A percentile compares a stretch with the other conserved stretches of the same genome.
Evolutionary conservation across 1,140 invertebrate species (phyloP).

Genomic region (Mylabris phalerata): DNA sequence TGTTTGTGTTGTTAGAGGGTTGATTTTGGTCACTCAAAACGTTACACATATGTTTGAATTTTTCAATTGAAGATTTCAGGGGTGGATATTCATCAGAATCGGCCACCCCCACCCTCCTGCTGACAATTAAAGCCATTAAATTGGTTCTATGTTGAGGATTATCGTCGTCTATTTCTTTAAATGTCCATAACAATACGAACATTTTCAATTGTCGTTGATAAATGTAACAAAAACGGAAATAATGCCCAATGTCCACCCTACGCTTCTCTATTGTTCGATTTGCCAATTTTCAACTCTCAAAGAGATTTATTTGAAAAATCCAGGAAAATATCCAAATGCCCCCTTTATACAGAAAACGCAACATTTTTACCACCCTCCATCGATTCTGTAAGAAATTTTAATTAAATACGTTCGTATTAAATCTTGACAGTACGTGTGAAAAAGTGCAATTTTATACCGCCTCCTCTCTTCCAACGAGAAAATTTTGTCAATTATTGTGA

Average conservation of each 20-base stretch:
- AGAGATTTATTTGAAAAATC: no score
- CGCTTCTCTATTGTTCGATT: slow-evolving; percentile 18
- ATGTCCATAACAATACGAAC: slow-evolving; percentile 7
- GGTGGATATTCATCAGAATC: neutral
- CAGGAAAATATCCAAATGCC: no score
- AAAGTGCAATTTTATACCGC: no score
- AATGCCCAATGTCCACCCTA: slow-evolving; percentile 21
- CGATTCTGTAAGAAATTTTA: neutral
- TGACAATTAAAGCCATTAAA: slow-evolving; percentile 35
- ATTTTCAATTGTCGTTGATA: slow-evolving; percentile 26
- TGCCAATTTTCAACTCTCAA: no score
- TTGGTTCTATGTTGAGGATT: slow-evolving; percentile 31
- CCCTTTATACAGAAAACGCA: neutral
- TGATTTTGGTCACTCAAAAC: no score
- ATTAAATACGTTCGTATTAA: no score
- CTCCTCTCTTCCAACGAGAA: no score
- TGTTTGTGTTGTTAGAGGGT: no score
- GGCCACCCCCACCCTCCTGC: neutral
- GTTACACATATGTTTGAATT: no score
- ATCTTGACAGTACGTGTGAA: no score
- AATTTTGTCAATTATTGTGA: no score
- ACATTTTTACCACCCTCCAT: neutral
- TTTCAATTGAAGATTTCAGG: no score
- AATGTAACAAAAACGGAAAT: slow-evolving; percentile 19
- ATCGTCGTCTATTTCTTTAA: slow-evolving; percentile 26